A percentile compares a stretch with the other conserved stretches of the same genome.
Conservation (phyloP, 2,888 invertebrate genomes). For the Drosophila picticornis region DNA sequence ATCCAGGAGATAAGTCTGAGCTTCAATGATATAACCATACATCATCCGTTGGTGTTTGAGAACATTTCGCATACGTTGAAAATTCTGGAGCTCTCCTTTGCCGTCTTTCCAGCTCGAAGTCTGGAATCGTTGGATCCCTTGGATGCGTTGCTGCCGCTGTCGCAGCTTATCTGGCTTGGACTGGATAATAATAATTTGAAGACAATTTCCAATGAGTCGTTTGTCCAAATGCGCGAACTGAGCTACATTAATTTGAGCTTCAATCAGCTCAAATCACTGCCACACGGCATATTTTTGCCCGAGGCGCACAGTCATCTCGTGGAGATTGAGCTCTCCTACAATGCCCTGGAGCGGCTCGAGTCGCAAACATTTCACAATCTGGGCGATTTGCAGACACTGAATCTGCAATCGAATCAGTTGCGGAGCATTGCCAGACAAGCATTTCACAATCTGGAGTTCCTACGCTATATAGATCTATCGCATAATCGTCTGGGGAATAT, state of each 20-base stretch:
- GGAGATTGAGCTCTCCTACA: constrained; percentile 93
- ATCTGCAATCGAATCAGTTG: constrained; percentile 92
- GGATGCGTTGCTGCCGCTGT: constrained; percentile 90
- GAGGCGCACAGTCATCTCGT: constrained; percentile 90
- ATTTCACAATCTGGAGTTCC: constrained; percentile 91
- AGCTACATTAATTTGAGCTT: constrained; percentile 95
- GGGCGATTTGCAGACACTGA: constrained; percentile 90
- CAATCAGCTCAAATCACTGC: constrained; percentile 91
- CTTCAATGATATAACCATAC: constrained; percentile 94
- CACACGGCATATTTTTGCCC: constrained; percentile 89
- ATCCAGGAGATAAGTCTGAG: constrained; percentile 95
- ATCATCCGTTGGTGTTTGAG: constrained; percentile 92
- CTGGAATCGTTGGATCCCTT: constrained; percentile 88
- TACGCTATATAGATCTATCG: constrained; percentile 93
- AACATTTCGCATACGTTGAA: constrained; percentile 91
- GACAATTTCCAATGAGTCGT: constrained; percentile 89
- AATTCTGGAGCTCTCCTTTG: constrained; percentile 94
- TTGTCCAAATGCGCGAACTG: constrained; percentile 89
- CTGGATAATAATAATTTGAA: constrained; percentile 95
- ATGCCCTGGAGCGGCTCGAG: constrained; percentile 90
- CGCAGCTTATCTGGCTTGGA: constrained; percentile 92
- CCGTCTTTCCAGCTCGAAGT: constrained; percentile 88
- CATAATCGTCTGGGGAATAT: constrained; percentile 92
- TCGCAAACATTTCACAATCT: constrained; percentile 90
- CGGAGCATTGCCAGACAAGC: constrained; percentile 89